A percentile compares a stretch with the other conserved stretches of the same genome.
Conservation (phyloP, 2,113 vertebrate genomes). For the Sigmodon hispidus region DNA sequence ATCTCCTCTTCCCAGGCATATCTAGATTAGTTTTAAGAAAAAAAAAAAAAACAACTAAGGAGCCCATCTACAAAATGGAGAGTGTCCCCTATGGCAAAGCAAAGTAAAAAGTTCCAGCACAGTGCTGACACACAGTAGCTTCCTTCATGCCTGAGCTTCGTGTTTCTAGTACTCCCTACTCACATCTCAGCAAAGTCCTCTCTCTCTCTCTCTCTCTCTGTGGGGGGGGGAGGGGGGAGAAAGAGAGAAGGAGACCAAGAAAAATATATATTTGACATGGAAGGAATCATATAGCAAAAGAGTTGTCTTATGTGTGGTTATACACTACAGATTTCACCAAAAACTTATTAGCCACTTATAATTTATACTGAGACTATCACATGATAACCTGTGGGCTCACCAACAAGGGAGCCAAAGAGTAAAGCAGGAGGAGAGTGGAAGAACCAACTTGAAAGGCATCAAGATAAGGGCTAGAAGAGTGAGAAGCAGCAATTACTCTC, state of each 20-base stretch:
- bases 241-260: not conserved
- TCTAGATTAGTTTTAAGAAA: not conserved
- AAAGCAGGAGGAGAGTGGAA: not conserved
- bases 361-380: not conserved
- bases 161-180: not conserved
- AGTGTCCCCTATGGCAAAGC: not conserved
- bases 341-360: constrained; percentile 20
- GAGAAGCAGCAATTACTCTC: not conserved
- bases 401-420: not conserved
- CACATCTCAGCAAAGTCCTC: not conserved
- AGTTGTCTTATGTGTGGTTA: not conserved
- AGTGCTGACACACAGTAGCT: not conserved
- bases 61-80: not conserved
- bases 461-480: not conserved
- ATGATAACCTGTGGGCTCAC: not conserved
- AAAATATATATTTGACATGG: not conserved
- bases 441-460: not conserved
- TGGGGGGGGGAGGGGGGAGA: too few species aligned
- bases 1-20: not conserved
- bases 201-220: too few species aligned
- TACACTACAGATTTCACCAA: not conserved
- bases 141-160: not conserved
- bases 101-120: not conserved
- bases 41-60: not conserved
- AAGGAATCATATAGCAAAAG: constrained; percentile 11